A percentile compares a stretch with the other conserved stretches of the same genome.
Evolutionary conservation across 2,888 invertebrate genomes (phyloP).

Genomic region (Hyposoter didymator): DNA sequence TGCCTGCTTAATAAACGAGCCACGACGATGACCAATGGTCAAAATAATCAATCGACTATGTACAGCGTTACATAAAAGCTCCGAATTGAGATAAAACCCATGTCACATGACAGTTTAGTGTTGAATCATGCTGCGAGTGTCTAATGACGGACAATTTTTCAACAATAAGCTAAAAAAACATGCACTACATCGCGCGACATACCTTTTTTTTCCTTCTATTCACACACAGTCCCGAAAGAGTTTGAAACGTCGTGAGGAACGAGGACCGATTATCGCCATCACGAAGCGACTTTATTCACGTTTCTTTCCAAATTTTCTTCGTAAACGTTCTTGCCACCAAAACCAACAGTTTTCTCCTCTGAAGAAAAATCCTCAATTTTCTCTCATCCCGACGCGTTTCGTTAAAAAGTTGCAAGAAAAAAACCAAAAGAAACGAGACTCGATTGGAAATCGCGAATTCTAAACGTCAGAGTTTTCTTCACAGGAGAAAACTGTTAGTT

Average conservation of each 20-base stretch:
- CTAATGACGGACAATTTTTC: slow-evolving; percentile 26
- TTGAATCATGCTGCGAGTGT: not conserved
- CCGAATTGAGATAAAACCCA: slow-evolving; percentile 52
- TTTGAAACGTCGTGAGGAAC: slow-evolving; percentile 55
- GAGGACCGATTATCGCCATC: slow-evolving; percentile 21
- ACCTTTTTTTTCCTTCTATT: slow-evolving; percentile 68
- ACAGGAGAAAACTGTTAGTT: too few relatives aligned
- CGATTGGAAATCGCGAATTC: too few relatives aligned
- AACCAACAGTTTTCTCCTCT: too few relatives aligned
- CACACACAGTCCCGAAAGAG: slow-evolving; percentile 55
- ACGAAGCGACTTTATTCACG: too few relatives aligned
- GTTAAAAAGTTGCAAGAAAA: too few relatives aligned
- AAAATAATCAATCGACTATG: slow-evolving; percentile 52
- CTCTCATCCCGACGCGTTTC: too few relatives aligned
- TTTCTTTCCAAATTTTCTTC: too few relatives aligned
- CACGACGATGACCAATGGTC: not conserved
- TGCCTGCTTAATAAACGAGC: slow-evolving; percentile 34
- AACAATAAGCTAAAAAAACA: slow-evolving; percentile 47
- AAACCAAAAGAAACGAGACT: too few relatives aligned
- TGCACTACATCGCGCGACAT: slow-evolving; percentile 66
- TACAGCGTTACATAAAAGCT: slow-evolving; percentile 58
- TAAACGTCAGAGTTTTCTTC: too few relatives aligned
- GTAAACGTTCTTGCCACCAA: too few relatives aligned
- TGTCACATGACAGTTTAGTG: slow-evolving; percentile 42
- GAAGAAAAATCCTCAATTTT: too few relatives aligned